Evolutionary conservation across 1,140 invertebrate species (phyloP).

Genomic region (Bursaphelenchus mucronatus): DNA sequence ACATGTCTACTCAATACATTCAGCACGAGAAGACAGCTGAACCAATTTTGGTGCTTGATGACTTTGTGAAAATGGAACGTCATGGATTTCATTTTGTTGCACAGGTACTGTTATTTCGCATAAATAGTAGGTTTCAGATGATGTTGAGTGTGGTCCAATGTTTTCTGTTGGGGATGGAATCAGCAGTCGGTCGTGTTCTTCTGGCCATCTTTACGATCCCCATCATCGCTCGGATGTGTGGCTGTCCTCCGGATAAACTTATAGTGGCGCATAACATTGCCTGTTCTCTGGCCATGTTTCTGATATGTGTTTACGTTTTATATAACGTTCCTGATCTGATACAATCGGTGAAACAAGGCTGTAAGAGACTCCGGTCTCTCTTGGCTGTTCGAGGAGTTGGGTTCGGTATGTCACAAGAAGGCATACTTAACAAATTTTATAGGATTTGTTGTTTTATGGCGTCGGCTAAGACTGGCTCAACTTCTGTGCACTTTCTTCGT

Average conservation of each 20-base stretch:
- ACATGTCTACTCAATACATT: constrained; percentile 64
- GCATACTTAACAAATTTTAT: neutral
- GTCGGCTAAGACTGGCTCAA: constrained; percentile 32
- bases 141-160: constrained; percentile 62
- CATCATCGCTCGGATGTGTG: constrained; percentile 63
- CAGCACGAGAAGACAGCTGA: constrained; percentile 55
- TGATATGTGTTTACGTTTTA: constrained; percentile 63
- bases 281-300: constrained; percentile 61
- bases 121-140: constrained; percentile 61
- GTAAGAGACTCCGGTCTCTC: constrained; percentile 34
- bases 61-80: constrained; percentile 53
- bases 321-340: constrained; percentile 63
- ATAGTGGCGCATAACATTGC: constrained; percentile 64
- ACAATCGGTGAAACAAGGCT: constrained; percentile 61
- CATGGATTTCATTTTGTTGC: constrained; percentile 59
- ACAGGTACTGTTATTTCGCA: constrained; percentile 50
- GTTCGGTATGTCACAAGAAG: constrained; percentile 19
- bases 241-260: constrained; percentile 62
- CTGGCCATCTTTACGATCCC: constrained; percentile 64
- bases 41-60: constrained; percentile 38
- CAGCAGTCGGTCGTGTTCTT: constrained; percentile 60
- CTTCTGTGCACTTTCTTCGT: constrained; percentile 36
- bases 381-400: constrained; percentile 16
- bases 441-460: constrained; percentile 37
- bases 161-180: constrained; percentile 64